These are phyloP conservation scores for Periphyllus acericola DNA, from an alignment of 2,888 invertebrate species.

Conservation along the genomic window DNA sequence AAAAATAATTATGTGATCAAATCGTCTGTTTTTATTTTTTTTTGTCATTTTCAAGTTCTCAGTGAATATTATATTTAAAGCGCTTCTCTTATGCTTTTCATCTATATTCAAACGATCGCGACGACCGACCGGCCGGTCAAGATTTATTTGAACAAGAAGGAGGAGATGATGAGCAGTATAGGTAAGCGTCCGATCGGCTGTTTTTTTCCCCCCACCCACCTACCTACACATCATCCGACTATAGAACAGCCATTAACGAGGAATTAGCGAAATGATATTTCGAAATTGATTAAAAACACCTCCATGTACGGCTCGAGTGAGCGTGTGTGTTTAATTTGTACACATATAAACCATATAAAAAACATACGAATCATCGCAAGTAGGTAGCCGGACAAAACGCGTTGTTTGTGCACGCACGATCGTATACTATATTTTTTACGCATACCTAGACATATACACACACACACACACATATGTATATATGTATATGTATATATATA, in stretches of 20 bases:
- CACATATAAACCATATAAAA: not conserved
- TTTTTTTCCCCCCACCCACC: not conserved
- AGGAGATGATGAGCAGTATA: not conserved
- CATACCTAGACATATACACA: not conserved
- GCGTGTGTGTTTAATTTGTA: not conserved
- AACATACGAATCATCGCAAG: not conserved
- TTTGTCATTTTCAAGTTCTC: too few relatives aligned
- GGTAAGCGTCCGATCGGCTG: not conserved
- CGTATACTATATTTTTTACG: not conserved
- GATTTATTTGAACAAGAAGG: constrained; percentile 22
- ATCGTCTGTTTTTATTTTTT: too few relatives aligned
- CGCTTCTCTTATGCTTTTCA: too few relatives aligned
- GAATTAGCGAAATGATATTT: not conserved
- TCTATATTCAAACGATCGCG: too few relatives aligned
- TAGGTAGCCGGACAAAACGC: not conserved
- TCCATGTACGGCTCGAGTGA: not conserved
- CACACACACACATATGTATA: too few relatives aligned
- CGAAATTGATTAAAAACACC: not conserved
- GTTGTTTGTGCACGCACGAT: not conserved
- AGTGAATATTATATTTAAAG: too few relatives aligned
- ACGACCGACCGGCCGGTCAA: not conserved
- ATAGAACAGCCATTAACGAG: not conserved
- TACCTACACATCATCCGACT: too few relatives aligned
- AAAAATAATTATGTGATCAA: too few relatives aligned
- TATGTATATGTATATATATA: too few relatives aligned